Conservation (phyloP, 1,140 invertebrate species). For the Bactericera cockerelli region DNA sequence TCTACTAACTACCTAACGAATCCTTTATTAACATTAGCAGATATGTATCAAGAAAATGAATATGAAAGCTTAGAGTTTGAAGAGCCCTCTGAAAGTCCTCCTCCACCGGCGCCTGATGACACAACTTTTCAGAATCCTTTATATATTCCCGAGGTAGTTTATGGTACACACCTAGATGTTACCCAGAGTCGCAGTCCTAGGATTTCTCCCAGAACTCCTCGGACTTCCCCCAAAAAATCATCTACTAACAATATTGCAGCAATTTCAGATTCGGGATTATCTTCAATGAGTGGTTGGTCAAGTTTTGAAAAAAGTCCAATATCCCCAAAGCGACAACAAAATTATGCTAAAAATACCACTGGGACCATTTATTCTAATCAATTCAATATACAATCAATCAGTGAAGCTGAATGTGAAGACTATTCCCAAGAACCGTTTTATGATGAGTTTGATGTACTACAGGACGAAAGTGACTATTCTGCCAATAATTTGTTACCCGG, state of each 20-base stretch:
- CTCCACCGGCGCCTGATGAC: slow-evolving; percentile 54
- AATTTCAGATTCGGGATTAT: slow-evolving; percentile 68
- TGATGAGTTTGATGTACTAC: slow-evolving; percentile 14
- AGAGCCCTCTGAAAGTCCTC: slow-evolving; percentile 44
- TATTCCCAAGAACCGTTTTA: slow-evolving; percentile 12
- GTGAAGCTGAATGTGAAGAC: neutral
- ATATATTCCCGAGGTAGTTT: slow-evolving; percentile 11
- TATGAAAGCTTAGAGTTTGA: slow-evolving; percentile 41
- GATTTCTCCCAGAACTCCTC: slow-evolving; percentile 50
- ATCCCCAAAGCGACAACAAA: slow-evolving; percentile 37
- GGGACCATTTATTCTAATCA: neutral
- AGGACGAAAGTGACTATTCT: slow-evolving; percentile 4
- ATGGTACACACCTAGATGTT: slow-evolving; percentile 5
- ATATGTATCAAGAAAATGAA: slow-evolving; percentile 44
- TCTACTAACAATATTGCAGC: slow-evolving; percentile 43
- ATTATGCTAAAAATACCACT: slow-evolving; percentile 14
- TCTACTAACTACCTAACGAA: slow-evolving; percentile 8
- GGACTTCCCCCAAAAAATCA: slow-evolving; percentile 50
- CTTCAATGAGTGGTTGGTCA: slow-evolving; percentile 66
- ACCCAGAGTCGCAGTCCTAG: slow-evolving; percentile 40
- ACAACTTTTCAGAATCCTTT: slow-evolving; percentile 25
- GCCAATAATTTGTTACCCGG: slow-evolving; percentile 27
- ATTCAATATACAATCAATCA: slow-evolving; percentile 3
- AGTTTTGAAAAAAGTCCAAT: slow-evolving; percentile 67
- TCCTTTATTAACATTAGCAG: slow-evolving; percentile 40